Percentiles rank a stretch among this genome's conserved stretches.
Evolutionary conservation across 2,113 vertebrate species (phyloP).

Genomic region (Alaudala cheleensis): DNA sequence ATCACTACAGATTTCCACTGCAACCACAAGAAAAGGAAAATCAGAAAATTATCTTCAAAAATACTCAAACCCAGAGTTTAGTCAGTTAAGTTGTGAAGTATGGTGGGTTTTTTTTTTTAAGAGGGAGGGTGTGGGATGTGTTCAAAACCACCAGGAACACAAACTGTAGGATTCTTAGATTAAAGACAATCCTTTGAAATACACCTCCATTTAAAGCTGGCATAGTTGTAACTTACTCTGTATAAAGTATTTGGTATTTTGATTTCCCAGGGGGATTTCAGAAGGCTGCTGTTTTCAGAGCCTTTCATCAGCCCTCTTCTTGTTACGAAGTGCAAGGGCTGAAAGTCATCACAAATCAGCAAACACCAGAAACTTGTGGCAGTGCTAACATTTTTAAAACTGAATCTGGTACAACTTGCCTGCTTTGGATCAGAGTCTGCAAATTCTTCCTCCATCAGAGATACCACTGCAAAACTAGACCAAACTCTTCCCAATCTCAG

Average conservation of each 20-base stretch:
- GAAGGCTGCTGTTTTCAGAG: neutral
- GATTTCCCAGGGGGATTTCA: neutral
- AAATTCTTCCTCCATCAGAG: neutral
- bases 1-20: neutral
- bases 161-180: neutral
- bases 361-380: neutral
- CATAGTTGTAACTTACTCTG: neutral
- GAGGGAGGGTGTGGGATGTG: neutral
- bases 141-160: neutral
- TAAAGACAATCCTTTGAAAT: neutral
- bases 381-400: neutral
- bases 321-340: neutral
- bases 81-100: neutral
- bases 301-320: neutral
- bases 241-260: neutral
- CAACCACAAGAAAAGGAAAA: neutral
- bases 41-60: neutral
- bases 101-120: neutral
- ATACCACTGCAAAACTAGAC: neutral
- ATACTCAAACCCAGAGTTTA: neutral
- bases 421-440: neutral
- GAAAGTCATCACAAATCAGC: neutral
- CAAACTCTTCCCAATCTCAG: neutral
- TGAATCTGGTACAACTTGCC: neutral
- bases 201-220: neutral